A percentile compares a stretch with the other conserved stretches of the same genome.
Evolutionary conservation across 2,113 vertebrate species (phyloP).

Genomic region (Amazona guildingii): DNA sequence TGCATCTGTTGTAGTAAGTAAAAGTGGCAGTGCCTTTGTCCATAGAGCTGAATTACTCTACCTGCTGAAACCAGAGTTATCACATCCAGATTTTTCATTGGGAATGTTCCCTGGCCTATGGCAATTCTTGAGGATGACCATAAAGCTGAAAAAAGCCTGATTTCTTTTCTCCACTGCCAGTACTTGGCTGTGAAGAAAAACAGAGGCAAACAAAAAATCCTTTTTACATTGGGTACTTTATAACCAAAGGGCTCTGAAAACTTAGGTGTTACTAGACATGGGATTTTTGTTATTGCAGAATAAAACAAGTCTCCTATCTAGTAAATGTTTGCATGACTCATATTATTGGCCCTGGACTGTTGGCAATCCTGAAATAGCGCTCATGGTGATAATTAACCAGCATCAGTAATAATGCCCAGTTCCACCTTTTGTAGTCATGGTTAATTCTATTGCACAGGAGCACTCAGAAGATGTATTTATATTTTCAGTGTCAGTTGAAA

Average conservation of each 20-base stretch:
- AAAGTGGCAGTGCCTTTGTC: background rate
- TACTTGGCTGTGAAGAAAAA: background rate
- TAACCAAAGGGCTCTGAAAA: background rate
- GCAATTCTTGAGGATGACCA: background rate
- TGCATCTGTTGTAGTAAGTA: background rate
- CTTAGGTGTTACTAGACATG: background rate
- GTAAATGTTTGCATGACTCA: background rate
- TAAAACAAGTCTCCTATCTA: background rate
- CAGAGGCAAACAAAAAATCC: background rate
- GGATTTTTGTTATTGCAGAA: background rate
- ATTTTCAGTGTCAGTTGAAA: background rate
- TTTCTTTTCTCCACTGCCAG: background rate
- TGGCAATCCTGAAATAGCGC: background rate
- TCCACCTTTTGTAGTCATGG: accelerated
- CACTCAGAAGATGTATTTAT: background rate
- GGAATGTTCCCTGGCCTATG: background rate
- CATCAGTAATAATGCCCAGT: background rate
- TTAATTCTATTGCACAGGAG: background rate
- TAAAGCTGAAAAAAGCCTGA: background rate
- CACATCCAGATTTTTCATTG: background rate
- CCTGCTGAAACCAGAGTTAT: background rate
- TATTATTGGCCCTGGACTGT: background rate
- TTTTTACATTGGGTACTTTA: background rate
- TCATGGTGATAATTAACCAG: background rate
- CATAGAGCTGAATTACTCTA: background rate